A percentile compares a stretch with the other conserved stretches of the same genome.
These are phyloP conservation scores for Mungos mungo DNA, from an alignment of 2,113 vertebrate species.

Conservation along the genomic window DNA sequence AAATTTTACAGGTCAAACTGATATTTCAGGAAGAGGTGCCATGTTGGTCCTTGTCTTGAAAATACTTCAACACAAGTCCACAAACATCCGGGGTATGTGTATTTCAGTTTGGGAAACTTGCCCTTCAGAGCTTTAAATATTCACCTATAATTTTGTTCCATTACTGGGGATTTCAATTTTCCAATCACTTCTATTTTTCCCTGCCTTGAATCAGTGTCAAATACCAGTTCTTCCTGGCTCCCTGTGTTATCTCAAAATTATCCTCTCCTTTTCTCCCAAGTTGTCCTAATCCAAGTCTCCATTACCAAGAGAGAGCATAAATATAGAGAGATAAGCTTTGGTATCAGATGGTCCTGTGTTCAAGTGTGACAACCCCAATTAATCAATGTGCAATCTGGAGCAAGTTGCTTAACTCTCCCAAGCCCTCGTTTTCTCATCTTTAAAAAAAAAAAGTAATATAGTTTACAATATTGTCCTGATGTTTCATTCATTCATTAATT, in stretches of 20 bases:
- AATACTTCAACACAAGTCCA: neutral
- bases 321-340: neutral
- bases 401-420: neutral
- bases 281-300: neutral
- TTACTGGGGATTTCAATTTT: neutral
- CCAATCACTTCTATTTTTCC: neutral
- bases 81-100: neutral
- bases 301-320: neutral
- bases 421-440: neutral
- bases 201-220: neutral
- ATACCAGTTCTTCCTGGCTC: neutral
- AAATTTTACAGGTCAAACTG: neutral
- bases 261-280: neutral
- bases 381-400: neutral
- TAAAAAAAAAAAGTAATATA: neutral
- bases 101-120: neutral
- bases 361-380: neutral
- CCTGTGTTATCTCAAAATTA: neutral
- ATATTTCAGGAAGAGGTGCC: neutral
- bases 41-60: neutral
- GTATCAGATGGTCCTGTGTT: neutral
- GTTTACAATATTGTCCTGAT: neutral
- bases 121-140: neutral
- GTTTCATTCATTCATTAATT: neutral
- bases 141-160: neutral